Evolutionary conservation across 2,888 invertebrate species (phyloP).

Genomic region (Lasius platythorax): DNA sequence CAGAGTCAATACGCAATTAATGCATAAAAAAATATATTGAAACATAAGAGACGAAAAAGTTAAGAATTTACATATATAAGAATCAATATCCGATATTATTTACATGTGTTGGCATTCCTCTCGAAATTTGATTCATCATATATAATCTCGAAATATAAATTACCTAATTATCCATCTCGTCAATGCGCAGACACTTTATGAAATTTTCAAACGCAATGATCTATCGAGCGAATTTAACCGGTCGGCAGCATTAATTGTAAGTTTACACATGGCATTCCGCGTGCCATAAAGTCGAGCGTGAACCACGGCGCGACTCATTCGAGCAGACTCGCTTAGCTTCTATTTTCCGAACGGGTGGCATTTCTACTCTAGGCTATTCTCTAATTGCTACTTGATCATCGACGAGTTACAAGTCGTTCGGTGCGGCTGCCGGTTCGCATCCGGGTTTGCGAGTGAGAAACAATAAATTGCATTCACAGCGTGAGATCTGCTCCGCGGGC

Average conservation of each 20-base stretch:
- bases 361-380: conserved; percentile 24
- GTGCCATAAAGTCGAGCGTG: conserved; percentile 78
- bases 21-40: neutral
- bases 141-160: neutral
- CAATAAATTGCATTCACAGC: conserved; percentile 67
- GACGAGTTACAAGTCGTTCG: conserved; percentile 54
- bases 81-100: neutral
- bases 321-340: conserved; percentile 41
- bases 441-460: conserved; percentile 67
- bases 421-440: conserved; percentile 26
- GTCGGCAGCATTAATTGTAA: conserved; percentile 44
- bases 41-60: neutral
- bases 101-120: neutral
- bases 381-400: conserved; percentile 54
- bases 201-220: conserved; percentile 43
- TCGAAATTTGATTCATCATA: neutral
- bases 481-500: conserved; percentile 61
- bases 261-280: conserved; percentile 81
- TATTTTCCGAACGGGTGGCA: conserved; percentile 39
- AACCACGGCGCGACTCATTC: conserved; percentile 76
- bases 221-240: conserved; percentile 23
- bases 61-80: neutral
- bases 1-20: neutral
- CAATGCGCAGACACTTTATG: conserved; percentile 16
- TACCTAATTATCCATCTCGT: neutral